phyloP scores from a whole-genome alignment of 2,797 vertebrate species.

The Artibeus jamaicensis region DNA sequence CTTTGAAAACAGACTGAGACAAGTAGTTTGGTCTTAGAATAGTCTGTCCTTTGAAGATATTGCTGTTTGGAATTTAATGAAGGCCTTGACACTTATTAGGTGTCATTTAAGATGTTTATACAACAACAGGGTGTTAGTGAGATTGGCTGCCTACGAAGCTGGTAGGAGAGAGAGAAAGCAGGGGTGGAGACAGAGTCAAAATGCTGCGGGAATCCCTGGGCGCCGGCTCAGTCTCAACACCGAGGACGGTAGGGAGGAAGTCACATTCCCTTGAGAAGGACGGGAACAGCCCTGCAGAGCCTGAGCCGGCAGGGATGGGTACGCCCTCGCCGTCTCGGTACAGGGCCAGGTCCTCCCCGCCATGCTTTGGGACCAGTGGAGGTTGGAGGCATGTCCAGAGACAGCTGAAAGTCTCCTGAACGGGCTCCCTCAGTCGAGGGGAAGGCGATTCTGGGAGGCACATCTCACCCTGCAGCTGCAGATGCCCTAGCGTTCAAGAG shows the following conservation, averaged over 20 bases:
- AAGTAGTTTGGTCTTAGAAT: neutral
- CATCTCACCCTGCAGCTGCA: slow-evolving; percentile 72
- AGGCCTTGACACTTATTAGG: neutral
- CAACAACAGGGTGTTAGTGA: neutral
- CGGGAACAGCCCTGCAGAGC: neutral
- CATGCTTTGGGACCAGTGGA: too few relatives aligned
- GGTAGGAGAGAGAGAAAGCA: neutral
- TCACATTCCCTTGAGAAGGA: neutral
- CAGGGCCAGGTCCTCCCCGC: neutral
- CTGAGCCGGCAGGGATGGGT: neutral
- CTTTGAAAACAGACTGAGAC: slow-evolving; percentile 3
- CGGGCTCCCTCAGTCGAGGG: fast-evolving
- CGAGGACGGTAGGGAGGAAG: neutral
- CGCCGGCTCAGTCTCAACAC: neutral
- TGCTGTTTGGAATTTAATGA: neutral
- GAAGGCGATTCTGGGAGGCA: neutral
- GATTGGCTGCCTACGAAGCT: neutral
- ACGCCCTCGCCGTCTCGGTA: fast-evolving
- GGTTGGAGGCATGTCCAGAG: neutral
- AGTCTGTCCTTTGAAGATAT: neutral
- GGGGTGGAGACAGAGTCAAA: neutral
- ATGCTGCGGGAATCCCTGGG: neutral
- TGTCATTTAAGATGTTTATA: neutral
- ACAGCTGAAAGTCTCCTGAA: neutral
- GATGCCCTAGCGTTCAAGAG: slow-evolving; percentile 71